These are phyloP conservation scores for Halcyon smyrnensis DNA, from an alignment of 2,797 vertebrate genomes.

Conservation along the genomic window DNA sequence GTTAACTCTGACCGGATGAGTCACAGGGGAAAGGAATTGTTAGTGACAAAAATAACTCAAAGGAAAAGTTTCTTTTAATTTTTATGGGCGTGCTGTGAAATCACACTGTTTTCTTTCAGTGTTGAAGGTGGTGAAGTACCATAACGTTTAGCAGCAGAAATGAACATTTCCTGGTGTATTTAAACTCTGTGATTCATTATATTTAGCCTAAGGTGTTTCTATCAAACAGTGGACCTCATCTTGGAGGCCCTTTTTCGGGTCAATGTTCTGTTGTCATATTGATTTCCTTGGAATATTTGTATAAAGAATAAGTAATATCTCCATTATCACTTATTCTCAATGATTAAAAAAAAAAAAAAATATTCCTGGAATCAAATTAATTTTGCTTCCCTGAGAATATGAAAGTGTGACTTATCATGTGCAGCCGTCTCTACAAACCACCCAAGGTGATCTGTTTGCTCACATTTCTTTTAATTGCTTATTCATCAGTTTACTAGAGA, in stretches of 20 bases:
- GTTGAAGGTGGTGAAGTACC: neutral
- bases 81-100: neutral
- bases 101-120: neutral
- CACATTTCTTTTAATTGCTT: constrained; percentile 14
- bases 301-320: neutral
- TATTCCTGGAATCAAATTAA: neutral
- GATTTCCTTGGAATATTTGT: neutral
- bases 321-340: neutral
- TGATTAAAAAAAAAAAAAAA: neutral
- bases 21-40: neutral
- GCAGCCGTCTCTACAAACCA: neutral
- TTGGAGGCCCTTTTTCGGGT: neutral
- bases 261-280: neutral
- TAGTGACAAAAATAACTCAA: neutral
- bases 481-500: constrained; percentile 16
- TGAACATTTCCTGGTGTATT: neutral
- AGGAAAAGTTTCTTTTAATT: neutral
- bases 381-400: neutral
- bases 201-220: neutral
- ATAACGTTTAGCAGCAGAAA: neutral
- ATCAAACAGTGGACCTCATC: neutral
- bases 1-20: neutral
- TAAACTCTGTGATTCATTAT: neutral
- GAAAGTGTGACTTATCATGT: neutral
- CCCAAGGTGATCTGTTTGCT: constrained; percentile 22